phyloP scores from a whole-genome alignment of 1,140 invertebrate species.

The Hypothenemus hampei region DNA sequence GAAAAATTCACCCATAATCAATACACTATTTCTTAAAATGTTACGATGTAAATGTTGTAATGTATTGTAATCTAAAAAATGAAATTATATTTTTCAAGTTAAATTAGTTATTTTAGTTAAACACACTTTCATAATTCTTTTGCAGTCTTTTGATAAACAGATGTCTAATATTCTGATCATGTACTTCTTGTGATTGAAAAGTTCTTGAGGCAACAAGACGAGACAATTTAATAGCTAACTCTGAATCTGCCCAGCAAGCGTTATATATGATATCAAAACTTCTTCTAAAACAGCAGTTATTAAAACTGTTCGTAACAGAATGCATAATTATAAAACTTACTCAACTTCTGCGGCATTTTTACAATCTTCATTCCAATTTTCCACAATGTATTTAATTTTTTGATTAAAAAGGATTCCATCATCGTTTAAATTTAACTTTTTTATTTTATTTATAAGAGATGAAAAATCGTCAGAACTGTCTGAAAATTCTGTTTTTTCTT shows the following conservation, averaged over 20 bases:
- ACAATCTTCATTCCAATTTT: constrained; percentile 34
- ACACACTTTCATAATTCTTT: constrained; percentile 30
- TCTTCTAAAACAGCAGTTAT: constrained; percentile 27
- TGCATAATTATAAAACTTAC: too few relatives aligned
- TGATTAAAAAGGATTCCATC: constrained; percentile 41
- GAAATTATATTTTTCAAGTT: not conserved
- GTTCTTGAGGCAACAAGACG: constrained; percentile 24
- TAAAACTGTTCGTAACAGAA: too few relatives aligned
- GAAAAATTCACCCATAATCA: constrained; percentile 35
- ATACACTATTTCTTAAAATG: constrained; percentile 32
- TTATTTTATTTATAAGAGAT: constrained; percentile 31
- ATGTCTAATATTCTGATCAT: constrained; percentile 28
- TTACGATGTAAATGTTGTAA: constrained; percentile 27
- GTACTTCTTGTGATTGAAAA: constrained; percentile 29
- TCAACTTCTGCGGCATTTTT: constrained; percentile 30
- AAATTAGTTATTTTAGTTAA: too few relatives aligned
- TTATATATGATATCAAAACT: constrained; percentile 30
- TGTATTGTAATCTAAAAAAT: constrained; percentile 20
- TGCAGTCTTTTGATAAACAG: constrained; percentile 31
- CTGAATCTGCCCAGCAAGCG: constrained; percentile 24
- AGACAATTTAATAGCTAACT: constrained; percentile 29
- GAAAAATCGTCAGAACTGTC: constrained; percentile 21
- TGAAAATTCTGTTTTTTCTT: constrained; percentile 20
- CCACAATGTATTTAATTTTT: constrained; percentile 37
- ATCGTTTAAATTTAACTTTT: constrained; percentile 33